Evolutionary conservation across 2,797 vertebrate species (phyloP).

Genomic region (Podarcis lilfordi): DNA sequence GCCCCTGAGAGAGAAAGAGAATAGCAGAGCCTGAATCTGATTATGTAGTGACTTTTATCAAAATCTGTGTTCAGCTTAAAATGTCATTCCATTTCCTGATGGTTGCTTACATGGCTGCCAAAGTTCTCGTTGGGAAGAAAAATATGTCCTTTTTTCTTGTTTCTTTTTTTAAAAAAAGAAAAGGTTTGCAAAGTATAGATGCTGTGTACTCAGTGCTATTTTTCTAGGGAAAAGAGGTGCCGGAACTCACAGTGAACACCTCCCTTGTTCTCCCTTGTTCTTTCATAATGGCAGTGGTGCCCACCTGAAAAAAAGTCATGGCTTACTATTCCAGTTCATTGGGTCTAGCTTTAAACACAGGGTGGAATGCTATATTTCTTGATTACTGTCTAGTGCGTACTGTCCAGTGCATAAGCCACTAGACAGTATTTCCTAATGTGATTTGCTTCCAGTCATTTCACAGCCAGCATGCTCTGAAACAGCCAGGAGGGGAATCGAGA

Average conservation of each 20-base stretch:
- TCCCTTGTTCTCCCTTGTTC: no score
- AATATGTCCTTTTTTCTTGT: not conserved
- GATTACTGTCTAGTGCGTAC: no score
- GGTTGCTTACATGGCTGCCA: not conserved
- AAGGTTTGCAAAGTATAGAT: no score
- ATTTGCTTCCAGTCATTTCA: not conserved
- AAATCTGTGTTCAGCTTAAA: slow-evolving; percentile 1
- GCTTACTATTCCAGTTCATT: not conserved
- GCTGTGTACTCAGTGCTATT: no score
- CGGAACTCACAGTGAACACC: no score
- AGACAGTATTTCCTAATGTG: not conserved
- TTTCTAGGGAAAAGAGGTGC: no score
- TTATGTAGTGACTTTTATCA: not conserved
- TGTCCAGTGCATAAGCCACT: not conserved
- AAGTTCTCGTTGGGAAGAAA: not conserved
- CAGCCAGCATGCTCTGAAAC: not conserved
- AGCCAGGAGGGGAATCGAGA: not conserved
- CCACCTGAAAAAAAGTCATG: no score
- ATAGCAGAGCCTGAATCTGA: not conserved
- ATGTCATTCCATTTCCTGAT: slow-evolving; percentile 13
- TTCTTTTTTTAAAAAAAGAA: not conserved
- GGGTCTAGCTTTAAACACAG: not conserved
- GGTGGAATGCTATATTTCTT: not conserved
- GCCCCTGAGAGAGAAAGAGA: not conserved
- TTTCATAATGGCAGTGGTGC: no score